Conservation (phyloP, 1,140 invertebrate genomes). For the Meteorus sp. region DNA sequence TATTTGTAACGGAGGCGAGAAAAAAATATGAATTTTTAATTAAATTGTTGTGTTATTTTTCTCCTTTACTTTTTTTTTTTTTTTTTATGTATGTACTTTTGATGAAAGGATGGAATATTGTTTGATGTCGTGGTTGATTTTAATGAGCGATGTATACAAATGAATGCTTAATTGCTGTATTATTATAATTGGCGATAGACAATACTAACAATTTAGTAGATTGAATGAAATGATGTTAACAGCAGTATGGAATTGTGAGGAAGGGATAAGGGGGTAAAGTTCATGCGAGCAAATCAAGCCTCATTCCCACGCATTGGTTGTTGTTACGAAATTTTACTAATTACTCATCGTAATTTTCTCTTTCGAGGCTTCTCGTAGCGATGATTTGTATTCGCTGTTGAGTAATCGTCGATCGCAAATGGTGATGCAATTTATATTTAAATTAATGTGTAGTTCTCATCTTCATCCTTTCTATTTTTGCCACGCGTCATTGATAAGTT, state of each 20-base stretch:
- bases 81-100: not conserved
- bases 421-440: conserved; percentile 3
- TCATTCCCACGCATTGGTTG: not conserved
- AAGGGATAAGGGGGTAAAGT: not conserved
- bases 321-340: conserved; percentile 13
- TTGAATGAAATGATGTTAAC: not conserved
- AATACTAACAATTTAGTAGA: not conserved
- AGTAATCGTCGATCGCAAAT: conserved; percentile 11
- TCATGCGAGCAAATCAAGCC: conserved; percentile 17
- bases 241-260: not conserved
- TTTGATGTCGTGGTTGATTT: no score
- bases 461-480: conserved; percentile 15
- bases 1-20: no score
- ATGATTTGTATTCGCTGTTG: conserved; percentile 2
- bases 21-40: not conserved
- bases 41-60: not conserved
- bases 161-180: no score
- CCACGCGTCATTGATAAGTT: no score
- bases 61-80: not conserved
- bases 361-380: not conserved
- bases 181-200: no score
- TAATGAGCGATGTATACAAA: no score
- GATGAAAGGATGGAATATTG: not conserved
- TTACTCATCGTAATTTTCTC: conserved; percentile 9
- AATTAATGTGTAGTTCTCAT: no score